A percentile compares a stretch with the other conserved stretches of the same genome.
Conservation (phyloP, 2,113 vertebrate species). For the Pheucticus melanocephalus region DNA sequence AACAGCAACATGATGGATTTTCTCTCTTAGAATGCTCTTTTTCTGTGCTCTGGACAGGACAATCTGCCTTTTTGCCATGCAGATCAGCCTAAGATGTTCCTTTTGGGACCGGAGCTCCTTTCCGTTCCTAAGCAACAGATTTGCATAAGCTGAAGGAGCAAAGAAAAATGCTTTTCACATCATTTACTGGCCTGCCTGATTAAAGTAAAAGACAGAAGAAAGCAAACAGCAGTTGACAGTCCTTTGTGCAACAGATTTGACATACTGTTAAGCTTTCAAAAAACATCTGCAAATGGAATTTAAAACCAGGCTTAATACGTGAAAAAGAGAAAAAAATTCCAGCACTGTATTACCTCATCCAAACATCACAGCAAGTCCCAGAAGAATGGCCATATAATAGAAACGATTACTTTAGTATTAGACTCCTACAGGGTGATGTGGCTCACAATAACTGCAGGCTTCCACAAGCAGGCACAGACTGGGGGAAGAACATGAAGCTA, state of each 20-base stretch:
- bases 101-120: background rate
- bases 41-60: background rate
- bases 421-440: background rate
- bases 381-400: background rate
- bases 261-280: slow-evolving; percentile 3
- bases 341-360: background rate
- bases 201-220: slow-evolving; percentile 22
- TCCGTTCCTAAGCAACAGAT: slow-evolving; percentile 59
- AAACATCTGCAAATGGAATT: background rate
- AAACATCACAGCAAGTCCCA: background rate
- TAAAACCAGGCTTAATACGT: background rate
- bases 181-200: slow-evolving; percentile 4
- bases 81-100: background rate
- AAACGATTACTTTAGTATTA: background rate
- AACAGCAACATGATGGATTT: background rate
- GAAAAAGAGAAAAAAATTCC: background rate
- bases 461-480: background rate
- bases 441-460: background rate
- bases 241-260: slow-evolving; percentile 13
- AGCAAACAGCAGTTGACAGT: slow-evolving; percentile 33
- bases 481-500: background rate
- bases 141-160: slow-evolving; percentile 49
- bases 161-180: slow-evolving; percentile 45
- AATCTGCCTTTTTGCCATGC: slow-evolving; percentile 1
- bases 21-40: background rate